Evolutionary conservation across 2,888 invertebrate species (phyloP), one percentile per base, ranked within the genome.

Genomic region (Diaprepes abbreviatus): DNA sequence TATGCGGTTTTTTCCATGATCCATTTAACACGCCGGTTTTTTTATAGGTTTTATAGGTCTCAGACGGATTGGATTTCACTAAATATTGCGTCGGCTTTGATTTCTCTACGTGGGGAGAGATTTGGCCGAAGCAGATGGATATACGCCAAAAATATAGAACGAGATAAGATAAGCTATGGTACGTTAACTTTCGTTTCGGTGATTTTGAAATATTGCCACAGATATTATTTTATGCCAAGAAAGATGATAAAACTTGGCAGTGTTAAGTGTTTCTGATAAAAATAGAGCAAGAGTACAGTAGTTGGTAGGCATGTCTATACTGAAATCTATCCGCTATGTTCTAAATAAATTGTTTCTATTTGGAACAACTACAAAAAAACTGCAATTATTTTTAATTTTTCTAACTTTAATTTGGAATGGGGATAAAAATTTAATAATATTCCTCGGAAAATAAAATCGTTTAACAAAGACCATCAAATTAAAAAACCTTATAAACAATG

Each of bases 1-100:
- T 82, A 82, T 82, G 82, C 73, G 80, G 81, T 81, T 81, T 81
- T 73, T 79, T 79, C 79, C 78, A 83, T 83, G 82, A 82, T 79
- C 82, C 83, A 83, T 84, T 84, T 82, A 83, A 82, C 83, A 81
- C 79, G 78, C 76, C 71, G 66, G 58, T 57, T 72, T 71, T 24
- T 72, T 72, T 72, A 72, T 71, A 65, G 64, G 75, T 81, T 80
- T 82, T 82, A 80, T 80, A 75, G 77, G 76, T 75, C 73, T 66
- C 70, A 45, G 70, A 54, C 43, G 74, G 74, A 76, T 73, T 67
- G 74, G 67, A 71, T 77, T 76, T 70, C 70, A 71, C 71, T 74
- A 71, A 74, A 75, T 75, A 75, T 70, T 66, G 28, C 31, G 36
- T 35, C 36, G 19, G 50, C 68, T 58, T 68, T 71, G 71, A 71